These are phyloP conservation scores for Quiscalus mexicanus DNA, from an alignment of 2,113 vertebrate genomes.

Conservation along the genomic window DNA sequence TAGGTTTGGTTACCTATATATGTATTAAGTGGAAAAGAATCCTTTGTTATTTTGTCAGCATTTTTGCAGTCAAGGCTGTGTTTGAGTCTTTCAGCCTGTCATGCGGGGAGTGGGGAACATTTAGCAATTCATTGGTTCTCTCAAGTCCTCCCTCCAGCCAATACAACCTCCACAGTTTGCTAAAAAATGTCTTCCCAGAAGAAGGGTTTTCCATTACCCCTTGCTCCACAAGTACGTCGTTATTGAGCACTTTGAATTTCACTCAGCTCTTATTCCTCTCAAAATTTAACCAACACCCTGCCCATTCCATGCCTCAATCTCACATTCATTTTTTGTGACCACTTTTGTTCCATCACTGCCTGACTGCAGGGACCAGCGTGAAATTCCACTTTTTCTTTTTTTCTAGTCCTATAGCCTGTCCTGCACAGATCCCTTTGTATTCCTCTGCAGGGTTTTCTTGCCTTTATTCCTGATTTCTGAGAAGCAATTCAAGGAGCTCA, in stretches of 20 bases:
- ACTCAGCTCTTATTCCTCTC: background rate
- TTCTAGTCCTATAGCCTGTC: background rate
- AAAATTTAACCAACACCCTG: background rate
- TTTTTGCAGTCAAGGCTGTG: background rate
- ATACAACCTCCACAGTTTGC: fast-evolving
- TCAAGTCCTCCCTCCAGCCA: background rate
- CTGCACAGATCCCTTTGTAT: background rate
- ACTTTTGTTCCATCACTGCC: background rate
- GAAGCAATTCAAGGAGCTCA: background rate
- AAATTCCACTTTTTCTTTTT: background rate
- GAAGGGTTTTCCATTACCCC: background rate
- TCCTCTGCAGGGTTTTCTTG: background rate
- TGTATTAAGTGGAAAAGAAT: background rate
- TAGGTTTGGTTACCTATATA: background rate
- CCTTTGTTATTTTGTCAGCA: background rate
- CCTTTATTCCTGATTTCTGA: background rate
- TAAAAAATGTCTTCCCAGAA: background rate
- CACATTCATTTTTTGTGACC: background rate
- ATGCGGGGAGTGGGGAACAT: fast-evolving
- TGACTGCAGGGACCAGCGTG: background rate
- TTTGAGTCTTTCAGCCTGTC: background rate
- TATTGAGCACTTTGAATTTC: background rate
- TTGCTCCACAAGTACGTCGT: background rate
- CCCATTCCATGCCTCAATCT: background rate
- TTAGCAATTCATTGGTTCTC: background rate